Evolutionary conservation across 2,888 invertebrate species (phyloP), one percentile per base, ranked within the genome.

Genomic region (Boloria euphrosyne): DNA sequence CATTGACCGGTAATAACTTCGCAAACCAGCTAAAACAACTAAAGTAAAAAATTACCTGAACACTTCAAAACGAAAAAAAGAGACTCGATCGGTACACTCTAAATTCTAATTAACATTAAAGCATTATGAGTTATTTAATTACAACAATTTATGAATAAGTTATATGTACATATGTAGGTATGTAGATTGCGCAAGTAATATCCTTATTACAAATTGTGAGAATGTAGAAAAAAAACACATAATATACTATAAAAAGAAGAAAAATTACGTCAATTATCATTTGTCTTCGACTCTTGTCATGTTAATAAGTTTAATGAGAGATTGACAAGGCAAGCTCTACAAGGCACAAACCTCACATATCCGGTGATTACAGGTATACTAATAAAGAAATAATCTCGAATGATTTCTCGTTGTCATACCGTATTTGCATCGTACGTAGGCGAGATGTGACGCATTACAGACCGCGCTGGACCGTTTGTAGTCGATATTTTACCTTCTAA

Each of bases 371-470:
- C 74, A 68, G 64, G 60, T 74, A 73, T 70, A 77, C 75, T 73
- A 76, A 80, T 80, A 78, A 75, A 78, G 74, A 73, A 72, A 72
- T 72, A 73, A 71, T 73, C 69, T 74, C 73, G 74, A 75, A 78
- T 73, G 74, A 79, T 78, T 77, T 75, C 65, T 74, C 65, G 74
- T 77, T 71, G 72, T 74, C 74, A 68, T 62, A 70, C 79, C 78
- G 69, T 80, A 82, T 84, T 81, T 74, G 81, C 73, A 78, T 76
- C 66, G 65, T 44, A 69, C 74, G 76, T 79, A 79, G 89, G 87
- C 78, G 81, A 77, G 73, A 72, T 71, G 79, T 86, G 88, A 86
- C 86, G 83, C 83, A 84, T 78, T 72, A 71, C 82, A 77, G 62
- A 58, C n/a, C n/a, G n/a, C 62, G 53, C 60, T 50, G 66, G 54